phyloP scores from a whole-genome alignment of 2,888 invertebrate genomes.

The Ennomos quercinarius region DNA sequence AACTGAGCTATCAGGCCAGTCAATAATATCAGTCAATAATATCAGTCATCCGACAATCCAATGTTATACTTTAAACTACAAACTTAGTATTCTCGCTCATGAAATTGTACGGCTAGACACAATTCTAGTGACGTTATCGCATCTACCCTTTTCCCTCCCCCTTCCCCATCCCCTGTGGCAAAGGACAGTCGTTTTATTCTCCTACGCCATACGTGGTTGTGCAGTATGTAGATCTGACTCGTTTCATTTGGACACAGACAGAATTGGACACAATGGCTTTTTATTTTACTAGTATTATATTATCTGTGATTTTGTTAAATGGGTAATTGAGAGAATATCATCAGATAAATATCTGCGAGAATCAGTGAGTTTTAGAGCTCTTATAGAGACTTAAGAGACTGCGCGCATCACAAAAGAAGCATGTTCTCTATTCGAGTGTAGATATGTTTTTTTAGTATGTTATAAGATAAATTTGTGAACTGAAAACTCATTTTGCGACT shows the following conservation, averaged over 20 bases:
- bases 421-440: too few relatives aligned
- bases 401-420: too few relatives aligned
- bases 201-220: slow-evolving; percentile 54
- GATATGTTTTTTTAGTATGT: too few relatives aligned
- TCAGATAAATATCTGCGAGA: too few relatives aligned
- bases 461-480: too few relatives aligned
- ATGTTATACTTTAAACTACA: slow-evolving; percentile 52
- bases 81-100: slow-evolving; percentile 44
- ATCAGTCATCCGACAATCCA: slow-evolving; percentile 43
- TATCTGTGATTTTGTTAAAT: too few relatives aligned
- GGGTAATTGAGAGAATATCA: too few relatives aligned
- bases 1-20: too few relatives aligned
- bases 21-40: too few relatives aligned
- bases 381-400: too few relatives aligned
- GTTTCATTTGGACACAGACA: slow-evolving; percentile 33
- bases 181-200: slow-evolving; percentile 56
- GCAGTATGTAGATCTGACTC: slow-evolving; percentile 34
- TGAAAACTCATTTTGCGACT: too few relatives aligned
- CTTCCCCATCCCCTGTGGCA: slow-evolving; percentile 44
- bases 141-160: slow-evolving; percentile 40
- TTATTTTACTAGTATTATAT: slow-evolving; percentile 30
- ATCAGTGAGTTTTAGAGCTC: too few relatives aligned
- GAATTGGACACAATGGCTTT: slow-evolving; percentile 34
- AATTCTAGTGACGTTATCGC: slow-evolving; percentile 57
- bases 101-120: slow-evolving; percentile 54